Conservation (phyloP, 1,140 invertebrate genomes). For the Drosophila hydei region DNA sequence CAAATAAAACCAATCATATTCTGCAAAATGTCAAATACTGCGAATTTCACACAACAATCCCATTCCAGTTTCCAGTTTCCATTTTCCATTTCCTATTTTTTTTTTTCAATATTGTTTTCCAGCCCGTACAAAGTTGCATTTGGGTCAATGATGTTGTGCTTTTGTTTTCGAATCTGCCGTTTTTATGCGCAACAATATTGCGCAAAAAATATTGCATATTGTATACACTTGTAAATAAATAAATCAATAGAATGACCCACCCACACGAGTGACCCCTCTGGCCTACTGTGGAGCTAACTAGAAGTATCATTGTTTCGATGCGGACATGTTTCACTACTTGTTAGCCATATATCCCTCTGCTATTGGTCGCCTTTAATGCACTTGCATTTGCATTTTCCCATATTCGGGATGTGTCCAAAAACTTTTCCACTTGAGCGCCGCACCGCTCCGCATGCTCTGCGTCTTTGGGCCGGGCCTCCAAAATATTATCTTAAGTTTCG, state of each 20-base stretch:
- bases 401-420: no score
- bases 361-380: neutral
- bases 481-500: slow-evolving; percentile 22
- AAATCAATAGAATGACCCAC: slow-evolving; percentile 40
- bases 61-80: no score
- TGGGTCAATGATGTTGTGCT: slow-evolving; percentile 55
- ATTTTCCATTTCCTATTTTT: neutral
- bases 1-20: slow-evolving; percentile 60
- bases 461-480: neutral
- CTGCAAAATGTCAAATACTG: slow-evolving; percentile 53
- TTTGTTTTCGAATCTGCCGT: slow-evolving; percentile 32
- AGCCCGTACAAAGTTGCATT: slow-evolving; percentile 37
- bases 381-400: neutral
- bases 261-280: neutral
- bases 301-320: neutral
- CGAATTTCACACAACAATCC: slow-evolving; percentile 32
- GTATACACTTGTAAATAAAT: slow-evolving; percentile 45
- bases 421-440: neutral
- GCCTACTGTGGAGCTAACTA: neutral
- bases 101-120: neutral
- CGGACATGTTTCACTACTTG: slow-evolving; percentile 10
- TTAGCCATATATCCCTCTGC: neutral
- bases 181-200: slow-evolving; percentile 35
- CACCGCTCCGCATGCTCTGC: no score
- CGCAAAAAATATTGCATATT: slow-evolving; percentile 47